Percentiles rank a stretch among this genome's conserved stretches.
phyloP scores from a whole-genome alignment of 2,113 vertebrate species.

The Coptodon bakossiorum region DNA sequence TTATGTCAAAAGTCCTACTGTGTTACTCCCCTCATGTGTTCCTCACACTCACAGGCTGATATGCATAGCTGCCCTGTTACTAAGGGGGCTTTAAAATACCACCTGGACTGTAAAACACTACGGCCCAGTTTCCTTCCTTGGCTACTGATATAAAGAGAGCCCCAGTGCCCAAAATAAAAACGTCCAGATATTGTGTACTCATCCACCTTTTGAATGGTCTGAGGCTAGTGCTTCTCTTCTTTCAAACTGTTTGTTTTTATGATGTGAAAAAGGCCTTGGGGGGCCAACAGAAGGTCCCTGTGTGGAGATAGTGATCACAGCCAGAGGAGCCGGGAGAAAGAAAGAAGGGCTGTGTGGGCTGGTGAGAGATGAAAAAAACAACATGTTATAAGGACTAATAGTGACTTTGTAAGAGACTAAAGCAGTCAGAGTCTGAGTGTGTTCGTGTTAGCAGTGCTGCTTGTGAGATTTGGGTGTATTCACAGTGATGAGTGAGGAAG shows the following conservation, averaged over 20 bases:
- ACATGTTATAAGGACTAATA: constrained; percentile 26
- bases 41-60: background rate
- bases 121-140: background rate
- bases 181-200: constrained; percentile 38
- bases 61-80: background rate
- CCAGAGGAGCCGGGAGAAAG: constrained; percentile 14
- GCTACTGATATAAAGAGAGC: constrained; percentile 1
- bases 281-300: constrained; percentile 46
- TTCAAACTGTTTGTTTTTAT: constrained; percentile 56
- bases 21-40: background rate
- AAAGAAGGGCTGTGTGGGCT: constrained; percentile 26
- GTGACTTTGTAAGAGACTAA: constrained; percentile 6
- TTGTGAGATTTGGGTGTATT: background rate
- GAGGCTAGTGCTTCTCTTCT: constrained; percentile 1
- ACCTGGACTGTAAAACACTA: background rate
- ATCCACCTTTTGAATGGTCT: constrained; percentile 5
- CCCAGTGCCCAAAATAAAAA: constrained; percentile 31
- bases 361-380: constrained; percentile 45
- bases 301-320: constrained; percentile 50
- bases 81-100: background rate
- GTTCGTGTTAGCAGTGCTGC: background rate
- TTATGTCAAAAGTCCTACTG: background rate
- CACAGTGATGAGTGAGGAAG: background rate
- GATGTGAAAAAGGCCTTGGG: constrained; percentile 50
- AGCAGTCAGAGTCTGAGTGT: background rate